These are phyloP conservation scores for Pseudorasbora parva DNA, from an alignment of 2,113 vertebrate genomes.

Conservation along the genomic window DNA sequence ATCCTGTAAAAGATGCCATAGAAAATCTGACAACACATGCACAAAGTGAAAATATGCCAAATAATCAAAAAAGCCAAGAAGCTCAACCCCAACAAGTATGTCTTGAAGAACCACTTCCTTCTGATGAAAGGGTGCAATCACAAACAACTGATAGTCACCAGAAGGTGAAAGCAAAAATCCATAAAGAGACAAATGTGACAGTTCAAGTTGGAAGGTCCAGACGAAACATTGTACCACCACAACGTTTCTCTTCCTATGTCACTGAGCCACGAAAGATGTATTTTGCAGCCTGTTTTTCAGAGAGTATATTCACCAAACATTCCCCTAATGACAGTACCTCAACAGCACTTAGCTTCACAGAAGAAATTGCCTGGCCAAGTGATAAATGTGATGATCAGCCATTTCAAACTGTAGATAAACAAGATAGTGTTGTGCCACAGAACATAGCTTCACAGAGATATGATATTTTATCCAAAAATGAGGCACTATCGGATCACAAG, in stretches of 20 bases:
- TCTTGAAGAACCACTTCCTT: not conserved
- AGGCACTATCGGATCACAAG: not conserved
- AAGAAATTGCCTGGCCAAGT: conserved; percentile 18
- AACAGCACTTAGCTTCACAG: conserved; percentile 58
- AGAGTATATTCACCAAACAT: conserved; percentile 77
- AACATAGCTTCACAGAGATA: not conserved
- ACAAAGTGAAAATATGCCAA: not conserved
- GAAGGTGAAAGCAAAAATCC: conserved; percentile 59
- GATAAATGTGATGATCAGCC: conserved; percentile 9
- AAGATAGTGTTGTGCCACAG: not conserved
- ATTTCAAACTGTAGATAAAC: conserved; percentile 49
- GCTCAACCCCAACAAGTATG: not conserved
- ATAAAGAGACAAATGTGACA: conserved; percentile 7
- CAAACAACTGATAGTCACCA: conserved; percentile 41
- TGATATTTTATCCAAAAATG: conserved; percentile 19
- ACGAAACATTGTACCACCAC: conserved; percentile 86
- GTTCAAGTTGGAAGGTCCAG: conserved; percentile 72
- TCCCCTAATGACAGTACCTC: conserved; percentile 63
- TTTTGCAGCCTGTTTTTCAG: conserved; percentile 76
- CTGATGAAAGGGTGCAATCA: not conserved
- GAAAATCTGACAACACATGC: not conserved
- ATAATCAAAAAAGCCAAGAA: conserved; percentile 47
- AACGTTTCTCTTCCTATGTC: conserved; percentile 87
- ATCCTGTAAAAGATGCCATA: not conserved
- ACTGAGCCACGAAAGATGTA: conserved; percentile 82